A percentile compares a stretch with the other conserved stretches of the same genome.
Conservation (phyloP, 1,140 invertebrate species). For the Aphelenchoides avenae region DNA sequence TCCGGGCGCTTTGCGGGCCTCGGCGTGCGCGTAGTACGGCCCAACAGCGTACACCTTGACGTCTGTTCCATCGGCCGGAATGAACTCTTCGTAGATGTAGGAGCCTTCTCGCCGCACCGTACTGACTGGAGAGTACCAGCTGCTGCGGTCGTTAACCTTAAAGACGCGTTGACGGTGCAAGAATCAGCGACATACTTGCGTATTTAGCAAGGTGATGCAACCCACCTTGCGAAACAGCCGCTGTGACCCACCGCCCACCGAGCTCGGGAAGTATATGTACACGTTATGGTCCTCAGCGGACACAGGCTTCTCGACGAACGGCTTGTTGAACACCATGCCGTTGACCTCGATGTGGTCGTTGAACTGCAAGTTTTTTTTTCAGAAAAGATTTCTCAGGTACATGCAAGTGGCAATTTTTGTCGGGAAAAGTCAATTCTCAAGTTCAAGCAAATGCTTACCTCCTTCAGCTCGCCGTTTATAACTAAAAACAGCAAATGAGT, state of each 20-base stretch:
- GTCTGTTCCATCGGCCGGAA: slow-evolving; percentile 97
- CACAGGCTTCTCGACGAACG: slow-evolving; percentile 97
- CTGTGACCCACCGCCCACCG: slow-evolving; percentile 91
- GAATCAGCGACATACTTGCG: background rate
- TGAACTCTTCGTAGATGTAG: slow-evolving; percentile 99
- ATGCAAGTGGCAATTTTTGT: too few relatives aligned
- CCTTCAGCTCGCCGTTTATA: slow-evolving; percentile 81
- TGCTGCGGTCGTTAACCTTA: slow-evolving; percentile 92
- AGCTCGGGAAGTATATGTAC: slow-evolving; percentile 98
- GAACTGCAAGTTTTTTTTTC: too few relatives aligned
- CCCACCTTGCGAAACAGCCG: slow-evolving; percentile 88
- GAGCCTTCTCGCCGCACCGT: slow-evolving; percentile 91
- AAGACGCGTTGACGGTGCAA: slow-evolving; percentile 6
- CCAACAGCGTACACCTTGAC: slow-evolving; percentile 88
- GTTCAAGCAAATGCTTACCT: too few relatives aligned
- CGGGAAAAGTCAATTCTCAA: too few relatives aligned
- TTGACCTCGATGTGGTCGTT: slow-evolving; percentile 99
- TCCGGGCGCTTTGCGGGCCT: slow-evolving; percentile 94
- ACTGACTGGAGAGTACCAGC: slow-evolving; percentile 93
- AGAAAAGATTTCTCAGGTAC: too few relatives aligned
- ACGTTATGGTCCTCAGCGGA: slow-evolving; percentile 99
- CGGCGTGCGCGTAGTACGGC: slow-evolving; percentile 97
- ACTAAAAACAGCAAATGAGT: slow-evolving; percentile 53
- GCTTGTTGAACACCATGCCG: slow-evolving; percentile 88
- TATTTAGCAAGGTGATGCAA: background rate